A percentile compares a stretch with the other conserved stretches of the same genome.
Conservation (phyloP, 2,888 invertebrate genomes). For the Tricholauxania praeusta region DNA sequence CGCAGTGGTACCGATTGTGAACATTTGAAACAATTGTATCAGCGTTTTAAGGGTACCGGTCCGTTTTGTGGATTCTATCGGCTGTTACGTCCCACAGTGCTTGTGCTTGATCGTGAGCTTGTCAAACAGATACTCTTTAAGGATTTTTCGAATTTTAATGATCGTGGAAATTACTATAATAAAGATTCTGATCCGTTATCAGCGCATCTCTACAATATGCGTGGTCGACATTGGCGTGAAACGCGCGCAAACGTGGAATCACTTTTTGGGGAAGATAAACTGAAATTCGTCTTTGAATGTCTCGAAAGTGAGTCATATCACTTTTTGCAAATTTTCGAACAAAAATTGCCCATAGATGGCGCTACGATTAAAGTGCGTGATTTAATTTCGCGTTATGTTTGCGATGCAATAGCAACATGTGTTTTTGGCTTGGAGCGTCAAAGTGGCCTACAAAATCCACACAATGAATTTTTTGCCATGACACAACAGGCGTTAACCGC, state of each 20-base stretch:
- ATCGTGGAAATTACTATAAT: slow-evolving; percentile 64
- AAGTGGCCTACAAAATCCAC: slow-evolving; percentile 40
- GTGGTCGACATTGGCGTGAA: slow-evolving; percentile 66
- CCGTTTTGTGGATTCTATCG: slow-evolving; percentile 64
- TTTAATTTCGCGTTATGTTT: slow-evolving; percentile 57
- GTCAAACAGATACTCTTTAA: slow-evolving; percentile 62
- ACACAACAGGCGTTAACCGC: slow-evolving; percentile 54
- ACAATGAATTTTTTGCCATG: slow-evolving; percentile 60
- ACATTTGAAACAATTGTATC: slow-evolving; percentile 56
- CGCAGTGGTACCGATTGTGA: slow-evolving; percentile 48
- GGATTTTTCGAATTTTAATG: slow-evolving; percentile 65
- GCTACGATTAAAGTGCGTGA: slow-evolving; percentile 55
- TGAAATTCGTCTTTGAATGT: slow-evolving; percentile 58
- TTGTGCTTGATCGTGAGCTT: slow-evolving; percentile 62
- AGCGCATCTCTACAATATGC: slow-evolving; percentile 65
- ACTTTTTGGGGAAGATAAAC: slow-evolving; percentile 60
- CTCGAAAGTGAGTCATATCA: slow-evolving; percentile 52
- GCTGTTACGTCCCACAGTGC: slow-evolving; percentile 56
- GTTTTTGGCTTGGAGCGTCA: slow-evolving; percentile 56
- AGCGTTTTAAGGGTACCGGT: slow-evolving; percentile 58
- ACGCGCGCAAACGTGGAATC: slow-evolving; percentile 66
- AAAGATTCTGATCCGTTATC: slow-evolving; percentile 66
- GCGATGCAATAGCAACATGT: slow-evolving; percentile 56
- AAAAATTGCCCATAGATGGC: slow-evolving; percentile 62
- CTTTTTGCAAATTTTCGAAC: slow-evolving; percentile 49